phyloP scores from a whole-genome alignment of 1,140 invertebrate genomes.

The Sweltsa coloradensis region DNA sequence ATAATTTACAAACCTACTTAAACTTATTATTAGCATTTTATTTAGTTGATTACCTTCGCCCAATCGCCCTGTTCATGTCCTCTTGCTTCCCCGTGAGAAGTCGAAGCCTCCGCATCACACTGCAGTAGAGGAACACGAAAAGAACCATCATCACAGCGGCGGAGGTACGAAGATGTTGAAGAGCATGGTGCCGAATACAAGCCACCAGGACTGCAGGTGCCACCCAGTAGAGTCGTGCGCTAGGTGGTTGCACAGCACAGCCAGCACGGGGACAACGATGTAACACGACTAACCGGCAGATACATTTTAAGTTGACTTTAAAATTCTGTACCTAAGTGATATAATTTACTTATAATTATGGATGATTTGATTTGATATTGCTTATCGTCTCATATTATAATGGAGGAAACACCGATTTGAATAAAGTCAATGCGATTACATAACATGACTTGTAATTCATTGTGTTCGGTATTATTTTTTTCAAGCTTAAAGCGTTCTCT shows the following conservation, averaged over 20 bases:
- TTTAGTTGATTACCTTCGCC: constrained; percentile 25
- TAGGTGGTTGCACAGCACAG: constrained; percentile 40
- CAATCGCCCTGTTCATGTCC: constrained; percentile 30
- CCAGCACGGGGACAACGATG: constrained; percentile 39
- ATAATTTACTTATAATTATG: too few species aligned
- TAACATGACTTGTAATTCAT: too few species aligned
- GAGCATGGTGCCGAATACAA: constrained; percentile 35
- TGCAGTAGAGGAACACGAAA: constrained; percentile 38
- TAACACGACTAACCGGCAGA: constrained; percentile 11
- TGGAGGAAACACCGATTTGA: too few species aligned
- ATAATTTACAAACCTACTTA: too few species aligned
- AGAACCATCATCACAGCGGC: constrained; percentile 36
- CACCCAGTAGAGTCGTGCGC: constrained; percentile 38
- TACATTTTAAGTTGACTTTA: too few species aligned
- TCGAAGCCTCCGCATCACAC: constrained; percentile 36
- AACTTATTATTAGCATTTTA: too few species aligned
- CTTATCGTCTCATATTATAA: too few species aligned
- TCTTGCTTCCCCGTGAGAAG: constrained; percentile 29
- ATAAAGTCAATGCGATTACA: too few species aligned
- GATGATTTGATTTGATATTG: too few species aligned
- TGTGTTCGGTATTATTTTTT: too few species aligned
- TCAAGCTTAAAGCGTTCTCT: too few species aligned
- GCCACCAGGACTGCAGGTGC: constrained; percentile 41
- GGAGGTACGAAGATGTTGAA: constrained; percentile 42
- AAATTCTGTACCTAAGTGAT: too few species aligned